A percentile compares a stretch with the other conserved stretches of the same genome.
These are phyloP conservation scores for Eristalinus sepulchralis DNA, from an alignment of 2,888 invertebrate species.

Conservation along the genomic window DNA sequence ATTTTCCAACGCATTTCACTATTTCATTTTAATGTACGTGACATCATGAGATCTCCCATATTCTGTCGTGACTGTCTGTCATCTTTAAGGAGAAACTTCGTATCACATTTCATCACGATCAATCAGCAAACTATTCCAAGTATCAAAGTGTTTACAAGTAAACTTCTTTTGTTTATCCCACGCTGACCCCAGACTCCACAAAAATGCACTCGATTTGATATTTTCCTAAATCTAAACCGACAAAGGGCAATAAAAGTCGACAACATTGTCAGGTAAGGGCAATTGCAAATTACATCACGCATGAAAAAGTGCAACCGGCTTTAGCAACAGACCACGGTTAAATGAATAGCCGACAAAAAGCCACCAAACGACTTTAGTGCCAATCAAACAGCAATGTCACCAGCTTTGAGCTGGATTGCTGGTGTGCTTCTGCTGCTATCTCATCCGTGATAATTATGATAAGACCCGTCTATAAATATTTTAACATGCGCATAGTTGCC, in stretches of 20 bases:
- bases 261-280: not conserved
- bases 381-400: not conserved
- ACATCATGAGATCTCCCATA: not conserved
- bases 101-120: not conserved
- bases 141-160: not conserved
- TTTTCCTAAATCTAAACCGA: not conserved
- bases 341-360: conserved; percentile 6
- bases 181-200: not conserved
- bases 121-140: not conserved
- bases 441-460: conserved; percentile 64
- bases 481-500: conserved; percentile 3
- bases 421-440: conserved; percentile 18
- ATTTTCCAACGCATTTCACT: too few relatives aligned
- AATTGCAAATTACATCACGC: not conserved
- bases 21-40: not conserved
- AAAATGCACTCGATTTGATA: not conserved
- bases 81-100: not conserved
- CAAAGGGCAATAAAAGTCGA: not conserved
- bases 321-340: not conserved
- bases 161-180: not conserved
- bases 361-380: not conserved
- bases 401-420: not conserved
- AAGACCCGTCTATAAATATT: conserved; percentile 46
- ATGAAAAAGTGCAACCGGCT: not conserved
- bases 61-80: not conserved